These are phyloP conservation scores for Labeo catla DNA, from an alignment of 2,113 vertebrate genomes.

Conservation along the genomic window DNA sequence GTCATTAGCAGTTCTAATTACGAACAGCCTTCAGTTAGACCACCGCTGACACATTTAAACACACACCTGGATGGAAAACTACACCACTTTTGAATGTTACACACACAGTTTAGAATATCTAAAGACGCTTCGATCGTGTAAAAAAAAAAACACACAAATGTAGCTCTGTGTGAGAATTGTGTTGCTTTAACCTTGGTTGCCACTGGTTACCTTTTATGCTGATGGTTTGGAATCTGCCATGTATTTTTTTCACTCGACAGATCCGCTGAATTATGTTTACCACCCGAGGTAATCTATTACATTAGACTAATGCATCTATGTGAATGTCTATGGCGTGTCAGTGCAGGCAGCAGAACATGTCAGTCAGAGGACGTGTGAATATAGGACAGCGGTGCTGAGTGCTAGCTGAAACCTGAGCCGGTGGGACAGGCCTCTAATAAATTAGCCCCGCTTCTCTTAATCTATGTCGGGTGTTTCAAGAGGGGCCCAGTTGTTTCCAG, in stretches of 20 bases:
- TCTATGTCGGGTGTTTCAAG: slow-evolving; percentile 40
- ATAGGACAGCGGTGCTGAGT: slow-evolving; percentile 33
- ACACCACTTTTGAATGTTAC: not conserved
- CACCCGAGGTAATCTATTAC: not conserved
- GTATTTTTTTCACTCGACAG: not conserved
- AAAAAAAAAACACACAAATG: not conserved
- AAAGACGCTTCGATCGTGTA: not conserved
- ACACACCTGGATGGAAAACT: not conserved
- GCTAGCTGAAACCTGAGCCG: slow-evolving; percentile 24
- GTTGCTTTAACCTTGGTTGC: slow-evolving; percentile 16
- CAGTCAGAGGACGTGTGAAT: slow-evolving; percentile 4
- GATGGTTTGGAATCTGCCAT: not conserved
- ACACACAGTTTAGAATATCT: not conserved
- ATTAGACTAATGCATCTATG: not conserved
- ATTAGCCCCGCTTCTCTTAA: slow-evolving; percentile 20
- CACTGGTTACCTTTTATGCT: not conserved
- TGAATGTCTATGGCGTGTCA: slow-evolving; percentile 1
- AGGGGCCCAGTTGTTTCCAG: slow-evolving; percentile 54
- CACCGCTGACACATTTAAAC: not conserved
- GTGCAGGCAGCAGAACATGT: not conserved
- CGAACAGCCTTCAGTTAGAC: slow-evolving; percentile 29
- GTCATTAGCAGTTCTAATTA: slow-evolving; percentile 25
- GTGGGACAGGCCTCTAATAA: slow-evolving; percentile 34
- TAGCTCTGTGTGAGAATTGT: not conserved
- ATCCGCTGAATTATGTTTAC: not conserved